Evolutionary conservation across 2,797 vertebrate species (phyloP).

Genomic region (Acipenser oxyrinchus): DNA sequence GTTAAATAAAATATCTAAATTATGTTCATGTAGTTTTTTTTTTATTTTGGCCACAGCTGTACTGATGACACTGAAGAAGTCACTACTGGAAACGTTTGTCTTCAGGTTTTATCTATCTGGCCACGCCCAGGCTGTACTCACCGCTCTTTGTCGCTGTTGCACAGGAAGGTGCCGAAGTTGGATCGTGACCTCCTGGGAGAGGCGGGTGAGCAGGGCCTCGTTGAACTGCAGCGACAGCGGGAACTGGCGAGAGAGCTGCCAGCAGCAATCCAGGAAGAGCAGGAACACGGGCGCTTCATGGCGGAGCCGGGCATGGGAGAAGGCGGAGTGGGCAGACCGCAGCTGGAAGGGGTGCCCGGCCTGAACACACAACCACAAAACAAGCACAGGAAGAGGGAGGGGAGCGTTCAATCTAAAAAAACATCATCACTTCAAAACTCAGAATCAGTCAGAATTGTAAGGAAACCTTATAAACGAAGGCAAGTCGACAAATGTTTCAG

Average conservation of each 20-base stretch:
- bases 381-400: no score
- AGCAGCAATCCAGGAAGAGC: slow-evolving; percentile 81
- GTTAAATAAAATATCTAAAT: background rate
- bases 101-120: background rate
- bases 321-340: slow-evolving; percentile 65
- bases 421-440: no score
- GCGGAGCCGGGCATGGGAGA: slow-evolving; percentile 63
- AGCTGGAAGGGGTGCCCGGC: slow-evolving; percentile 77
- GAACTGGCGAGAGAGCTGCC: slow-evolving; percentile 79
- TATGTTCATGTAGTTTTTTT: background rate
- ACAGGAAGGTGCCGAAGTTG: slow-evolving; percentile 76
- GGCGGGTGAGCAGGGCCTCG: slow-evolving; percentile 65
- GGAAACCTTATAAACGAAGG: no score
- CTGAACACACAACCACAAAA: slow-evolving; percentile 36
- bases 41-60: background rate
- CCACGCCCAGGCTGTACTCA: slow-evolving; percentile 23
- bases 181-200: slow-evolving; percentile 71
- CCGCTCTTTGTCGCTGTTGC: slow-evolving; percentile 76
- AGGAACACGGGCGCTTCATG: slow-evolving; percentile 75
- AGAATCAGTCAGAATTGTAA: no score
- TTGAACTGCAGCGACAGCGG: slow-evolving; percentile 72
- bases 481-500: no score
- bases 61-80: background rate
- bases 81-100: background rate
- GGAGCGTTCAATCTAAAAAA: no score